Base-by-base conservation (phyloP, 1,140 invertebrate species). In the Medauroidea extradentata region DNA sequence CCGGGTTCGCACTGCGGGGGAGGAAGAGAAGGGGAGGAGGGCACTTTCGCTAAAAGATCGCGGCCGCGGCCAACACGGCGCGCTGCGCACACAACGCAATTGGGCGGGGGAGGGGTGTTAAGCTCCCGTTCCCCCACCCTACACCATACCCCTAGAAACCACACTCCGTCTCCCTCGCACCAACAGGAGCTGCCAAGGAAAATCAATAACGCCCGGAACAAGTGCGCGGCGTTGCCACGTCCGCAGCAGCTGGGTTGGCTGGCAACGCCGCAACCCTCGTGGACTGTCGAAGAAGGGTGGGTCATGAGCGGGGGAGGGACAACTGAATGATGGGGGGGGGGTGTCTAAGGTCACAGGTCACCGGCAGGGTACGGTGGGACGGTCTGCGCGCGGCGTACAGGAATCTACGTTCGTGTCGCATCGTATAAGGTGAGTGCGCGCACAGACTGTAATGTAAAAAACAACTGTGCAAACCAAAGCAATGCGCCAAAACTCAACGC, bases 201-300 rank as follows among this genome's bases (percentile, higher is more conserved):
- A 62, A 71, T 67, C 69, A 71, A 71, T 61, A 75, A 74, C 62
- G 77, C 71, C 61, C 73, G 70, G 61, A 76, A 71, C 59, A 76
- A 75, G 71, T 71, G 73, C 59, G 71, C 71, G 63, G 71, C 73
- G 63, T 76, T 69, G 67, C 74, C 76, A 59, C 73, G 76, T 61
- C 73, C 71, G 16, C 69, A 70, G 74, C 73, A 75, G 23, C 71
- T 71, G 46, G 75, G 70, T 44, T 74, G 71, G 74, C 76, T 51
- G 75, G 72, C 48, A 78, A 78, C 62, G 75, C 79, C 65, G 77
- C 73, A 54, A 77, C 75, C 68, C 79, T 79, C 14, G 76, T 72
- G 64, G 74, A 55, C 74, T 57, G 42, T 65, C 57, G 53, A 59
- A 46, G n/a, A 13, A 43, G 59, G 52, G 57, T 61, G 61, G 52